Conservation (phyloP, 2,113 vertebrate species). For the Aldabrachelys gigantea region DNA sequence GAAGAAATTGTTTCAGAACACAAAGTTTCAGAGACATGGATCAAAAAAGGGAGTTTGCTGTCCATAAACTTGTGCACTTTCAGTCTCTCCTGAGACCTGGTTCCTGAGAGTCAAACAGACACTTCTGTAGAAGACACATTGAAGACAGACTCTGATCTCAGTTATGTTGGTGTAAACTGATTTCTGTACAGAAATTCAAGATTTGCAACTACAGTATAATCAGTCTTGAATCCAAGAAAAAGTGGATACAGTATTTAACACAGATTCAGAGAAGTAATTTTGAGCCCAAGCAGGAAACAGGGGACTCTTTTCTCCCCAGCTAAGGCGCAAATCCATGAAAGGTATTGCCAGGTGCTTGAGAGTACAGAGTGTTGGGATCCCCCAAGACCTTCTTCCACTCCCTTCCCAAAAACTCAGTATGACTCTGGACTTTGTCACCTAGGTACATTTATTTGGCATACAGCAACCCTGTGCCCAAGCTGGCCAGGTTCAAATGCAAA, state of each 20-base stretch:
- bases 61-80: not conserved
- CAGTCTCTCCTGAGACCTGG: not conserved
- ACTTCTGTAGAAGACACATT: not conserved
- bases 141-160: not conserved
- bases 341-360: not conserved
- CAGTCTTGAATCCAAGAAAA: not conserved
- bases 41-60: not conserved
- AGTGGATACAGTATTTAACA: not conserved
- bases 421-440: not conserved
- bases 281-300: not conserved
- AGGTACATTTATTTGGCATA: too few relatives aligned
- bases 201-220: not conserved
- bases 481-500: not conserved
- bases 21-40: not conserved
- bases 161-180: not conserved
- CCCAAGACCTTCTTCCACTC: not conserved
- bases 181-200: not conserved
- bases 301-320: not conserved
- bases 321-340: not conserved
- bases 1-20: conserved; percentile 14
- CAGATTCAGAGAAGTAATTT: not conserved
- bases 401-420: not conserved
- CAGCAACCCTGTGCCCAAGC: not conserved
- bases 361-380: not conserved
- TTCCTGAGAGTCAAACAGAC: not conserved